phyloP scores from a whole-genome alignment of 2,888 invertebrate genomes.

The Nephrotoma flavescens region DNA sequence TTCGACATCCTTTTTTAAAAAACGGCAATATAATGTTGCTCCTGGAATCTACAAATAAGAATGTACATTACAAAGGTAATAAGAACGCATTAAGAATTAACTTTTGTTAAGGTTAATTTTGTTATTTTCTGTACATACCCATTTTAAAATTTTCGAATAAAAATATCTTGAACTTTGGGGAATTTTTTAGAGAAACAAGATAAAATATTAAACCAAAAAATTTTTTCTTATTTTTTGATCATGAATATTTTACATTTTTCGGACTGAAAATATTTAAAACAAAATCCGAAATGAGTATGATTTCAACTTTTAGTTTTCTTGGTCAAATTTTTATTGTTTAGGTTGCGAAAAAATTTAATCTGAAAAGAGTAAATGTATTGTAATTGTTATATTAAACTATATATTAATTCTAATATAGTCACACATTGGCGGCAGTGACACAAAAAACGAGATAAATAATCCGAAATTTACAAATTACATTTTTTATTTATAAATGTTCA shows the following conservation, averaged over 20 bases:
- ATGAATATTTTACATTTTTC: background rate
- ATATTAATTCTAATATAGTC: no score
- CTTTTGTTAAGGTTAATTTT: background rate
- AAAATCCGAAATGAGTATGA: background rate
- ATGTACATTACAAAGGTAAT: background rate
- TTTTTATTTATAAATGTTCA: background rate
- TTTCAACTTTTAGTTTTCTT: background rate
- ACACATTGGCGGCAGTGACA: background rate
- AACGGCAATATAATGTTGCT: background rate
- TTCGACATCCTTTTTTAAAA: background rate
- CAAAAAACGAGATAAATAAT: background rate
- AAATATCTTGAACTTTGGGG: background rate
- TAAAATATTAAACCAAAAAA: background rate
- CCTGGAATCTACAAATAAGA: background rate
- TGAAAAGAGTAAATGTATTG: background rate
- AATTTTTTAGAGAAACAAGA: background rate
- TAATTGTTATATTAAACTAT: background rate
- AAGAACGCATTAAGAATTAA: background rate
- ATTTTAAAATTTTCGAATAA: background rate
- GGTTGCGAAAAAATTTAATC: background rate
- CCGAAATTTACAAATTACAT: background rate
- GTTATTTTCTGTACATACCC: background rate
- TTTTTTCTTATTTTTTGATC: background rate
- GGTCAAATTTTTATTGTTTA: background rate
- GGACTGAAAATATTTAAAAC: background rate